Conservation (phyloP, 1,140 invertebrate genomes). For the Ephestia elutella region DNA sequence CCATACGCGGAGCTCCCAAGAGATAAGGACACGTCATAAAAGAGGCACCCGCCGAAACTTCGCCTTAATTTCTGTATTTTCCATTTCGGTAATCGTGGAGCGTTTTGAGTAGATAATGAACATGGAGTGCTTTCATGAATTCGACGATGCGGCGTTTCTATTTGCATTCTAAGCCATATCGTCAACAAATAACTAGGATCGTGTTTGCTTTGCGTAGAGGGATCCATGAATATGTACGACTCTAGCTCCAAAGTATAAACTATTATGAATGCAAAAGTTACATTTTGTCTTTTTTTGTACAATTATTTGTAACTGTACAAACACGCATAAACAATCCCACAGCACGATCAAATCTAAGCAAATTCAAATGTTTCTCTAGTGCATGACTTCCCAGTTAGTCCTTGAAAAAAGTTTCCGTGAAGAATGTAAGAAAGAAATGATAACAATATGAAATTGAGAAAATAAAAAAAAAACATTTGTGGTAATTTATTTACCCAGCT, state of each 20-base stretch:
- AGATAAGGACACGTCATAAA: slow-evolving; percentile 67
- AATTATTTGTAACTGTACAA: too few relatives aligned
- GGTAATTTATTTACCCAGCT: too few relatives aligned
- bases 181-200: slow-evolving; percentile 3
- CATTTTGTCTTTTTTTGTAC: too few relatives aligned
- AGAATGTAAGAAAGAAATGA: too few relatives aligned
- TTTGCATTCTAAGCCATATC: slow-evolving; percentile 11
- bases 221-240: neutral
- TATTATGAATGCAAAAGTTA: neutral
- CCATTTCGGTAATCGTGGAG: slow-evolving; percentile 36
- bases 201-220: neutral
- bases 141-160: slow-evolving; percentile 4
- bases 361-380: too few relatives aligned
- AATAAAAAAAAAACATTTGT: too few relatives aligned
- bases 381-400: too few relatives aligned
- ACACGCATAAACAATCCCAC: too few relatives aligned
- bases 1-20: slow-evolving; percentile 34
- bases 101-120: slow-evolving; percentile 29
- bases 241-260: neutral
- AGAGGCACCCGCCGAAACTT: slow-evolving; percentile 52
- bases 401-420: too few relatives aligned
- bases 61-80: slow-evolving; percentile 51
- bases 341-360: too few relatives aligned
- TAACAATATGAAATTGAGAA: too few relatives aligned
- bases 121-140: slow-evolving; percentile 11